phyloP scores from a whole-genome alignment of 1,140 invertebrate species.

The Lordiphosa mommai region DNA sequence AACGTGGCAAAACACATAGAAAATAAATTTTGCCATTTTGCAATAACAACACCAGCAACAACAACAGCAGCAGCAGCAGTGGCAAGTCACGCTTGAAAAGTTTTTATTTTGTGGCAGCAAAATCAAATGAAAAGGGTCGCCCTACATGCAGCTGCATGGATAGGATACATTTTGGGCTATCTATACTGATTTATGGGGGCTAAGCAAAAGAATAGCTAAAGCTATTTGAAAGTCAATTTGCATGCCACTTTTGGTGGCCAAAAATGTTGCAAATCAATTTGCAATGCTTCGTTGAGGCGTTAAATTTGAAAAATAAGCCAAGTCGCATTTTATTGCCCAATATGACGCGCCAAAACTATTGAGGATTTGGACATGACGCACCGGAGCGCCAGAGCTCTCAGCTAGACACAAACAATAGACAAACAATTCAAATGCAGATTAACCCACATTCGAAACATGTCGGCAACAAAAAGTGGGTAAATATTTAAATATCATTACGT shows the following conservation, averaged over 20 bases:
- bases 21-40: constrained; percentile 63
- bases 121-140: constrained; percentile 69
- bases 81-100: constrained; percentile 72
- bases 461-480: constrained; percentile 59
- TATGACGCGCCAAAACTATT: constrained; percentile 37
- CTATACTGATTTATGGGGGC: constrained; percentile 62
- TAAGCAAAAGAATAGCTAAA: constrained; percentile 34
- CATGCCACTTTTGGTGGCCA: constrained; percentile 62
- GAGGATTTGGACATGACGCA: constrained; percentile 29
- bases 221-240: constrained; percentile 72
- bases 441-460: constrained; percentile 62
- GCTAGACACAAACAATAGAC: constrained; percentile 46
- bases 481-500: constrained; percentile 76
- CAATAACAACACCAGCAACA: constrained; percentile 47
- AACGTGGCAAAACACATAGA: constrained; percentile 53
- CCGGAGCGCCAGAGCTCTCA: constrained; percentile 1
- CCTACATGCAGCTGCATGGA: constrained; percentile 35
- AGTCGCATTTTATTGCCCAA: constrained; percentile 41
- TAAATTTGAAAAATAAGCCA: constrained; percentile 64
- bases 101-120: constrained; percentile 73
- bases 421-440: constrained; percentile 69
- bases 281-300: constrained; percentile 48
- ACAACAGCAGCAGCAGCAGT: constrained; percentile 21
- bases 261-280: constrained; percentile 43
- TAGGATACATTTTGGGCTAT: constrained; percentile 63